Conservation (phyloP, 2,113 vertebrate genomes). For the Brachirus orientalis region DNA sequence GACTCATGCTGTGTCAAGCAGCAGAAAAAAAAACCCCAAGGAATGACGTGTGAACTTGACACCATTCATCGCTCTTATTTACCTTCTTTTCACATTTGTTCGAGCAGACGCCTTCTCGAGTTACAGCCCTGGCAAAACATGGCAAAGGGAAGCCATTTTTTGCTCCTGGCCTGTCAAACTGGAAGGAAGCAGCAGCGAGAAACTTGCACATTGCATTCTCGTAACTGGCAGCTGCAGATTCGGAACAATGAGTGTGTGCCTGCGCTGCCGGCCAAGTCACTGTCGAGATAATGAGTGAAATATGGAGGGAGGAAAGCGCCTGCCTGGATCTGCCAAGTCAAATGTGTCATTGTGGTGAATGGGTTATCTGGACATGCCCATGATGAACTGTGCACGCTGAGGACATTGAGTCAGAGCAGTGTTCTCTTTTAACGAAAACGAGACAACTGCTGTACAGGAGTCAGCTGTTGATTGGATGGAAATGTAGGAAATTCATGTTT, state of each 20-base stretch:
- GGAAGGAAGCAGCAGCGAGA: constrained; percentile 72
- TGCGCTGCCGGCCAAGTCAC: constrained; percentile 30
- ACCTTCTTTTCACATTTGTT: constrained; percentile 49
- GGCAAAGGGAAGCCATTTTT: constrained; percentile 55
- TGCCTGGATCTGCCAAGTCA: constrained; percentile 45
- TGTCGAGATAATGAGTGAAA: constrained; percentile 73
- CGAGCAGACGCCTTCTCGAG: constrained; percentile 54
- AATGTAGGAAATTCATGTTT: neutral
- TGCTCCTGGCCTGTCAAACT: constrained; percentile 48
- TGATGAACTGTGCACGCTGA: constrained; percentile 40
- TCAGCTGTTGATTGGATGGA: neutral
- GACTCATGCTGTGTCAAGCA: constrained; percentile 33
- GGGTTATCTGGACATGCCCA: constrained; percentile 27
- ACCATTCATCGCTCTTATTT: constrained; percentile 47
- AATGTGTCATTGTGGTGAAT: constrained; percentile 50
- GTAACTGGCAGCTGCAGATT: constrained; percentile 56
- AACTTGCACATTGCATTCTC: constrained; percentile 53
- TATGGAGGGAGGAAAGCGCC: constrained; percentile 53
- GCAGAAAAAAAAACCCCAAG: constrained; percentile 29
- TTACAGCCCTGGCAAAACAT: constrained; percentile 58
- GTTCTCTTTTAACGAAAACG: neutral
- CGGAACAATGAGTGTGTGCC: constrained; percentile 66
- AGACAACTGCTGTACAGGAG: neutral
- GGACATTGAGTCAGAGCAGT: constrained; percentile 17
- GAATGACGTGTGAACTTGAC: constrained; percentile 15